Evolutionary conservation across 92 coral and sea anemone genomes (phyloP).

Genomic region (Actinernus sp.): DNA sequence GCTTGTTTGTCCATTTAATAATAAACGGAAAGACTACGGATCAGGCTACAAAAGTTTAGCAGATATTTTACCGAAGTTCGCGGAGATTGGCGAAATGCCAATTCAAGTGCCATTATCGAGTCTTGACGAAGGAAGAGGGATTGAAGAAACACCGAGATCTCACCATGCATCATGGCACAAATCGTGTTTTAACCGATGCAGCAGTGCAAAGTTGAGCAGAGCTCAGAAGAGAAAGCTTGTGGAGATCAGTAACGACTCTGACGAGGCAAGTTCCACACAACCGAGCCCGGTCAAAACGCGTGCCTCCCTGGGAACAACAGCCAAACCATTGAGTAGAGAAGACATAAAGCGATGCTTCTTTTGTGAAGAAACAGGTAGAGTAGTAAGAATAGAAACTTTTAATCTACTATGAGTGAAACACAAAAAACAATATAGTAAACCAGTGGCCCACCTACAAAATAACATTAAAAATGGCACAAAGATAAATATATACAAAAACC

Average conservation of each 20-base stretch:
- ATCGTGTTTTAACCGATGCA: constrained; percentile 19
- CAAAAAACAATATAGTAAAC: not conserved
- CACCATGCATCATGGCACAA: not conserved
- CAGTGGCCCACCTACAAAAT: too few species aligned
- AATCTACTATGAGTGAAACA: constrained; percentile 3
- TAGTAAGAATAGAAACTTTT: constrained; percentile 1
- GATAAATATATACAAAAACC: too few species aligned
- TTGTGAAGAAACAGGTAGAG: constrained; percentile 4
- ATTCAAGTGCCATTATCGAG: constrained; percentile 40
- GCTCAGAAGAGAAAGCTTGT: not conserved
- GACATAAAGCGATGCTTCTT: constrained; percentile 8
- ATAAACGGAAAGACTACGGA: constrained; percentile 17
- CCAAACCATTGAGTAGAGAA: too few species aligned
- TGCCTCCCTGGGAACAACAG: too few species aligned
- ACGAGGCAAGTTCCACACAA: not conserved
- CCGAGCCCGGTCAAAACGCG: constrained; percentile 5
- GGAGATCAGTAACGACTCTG: not conserved
- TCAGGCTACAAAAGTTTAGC: constrained; percentile 29
- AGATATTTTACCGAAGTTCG: constrained; percentile 37
- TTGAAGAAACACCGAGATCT: constrained; percentile 11
- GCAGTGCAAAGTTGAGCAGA: constrained; percentile 17
- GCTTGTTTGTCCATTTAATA: constrained; percentile 29
- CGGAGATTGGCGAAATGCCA: constrained; percentile 20
- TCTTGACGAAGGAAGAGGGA: constrained; percentile 30
- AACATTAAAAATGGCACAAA: too few species aligned